Conservation (phyloP, 2,113 vertebrate genomes). For the Silurus glanis region DNA sequence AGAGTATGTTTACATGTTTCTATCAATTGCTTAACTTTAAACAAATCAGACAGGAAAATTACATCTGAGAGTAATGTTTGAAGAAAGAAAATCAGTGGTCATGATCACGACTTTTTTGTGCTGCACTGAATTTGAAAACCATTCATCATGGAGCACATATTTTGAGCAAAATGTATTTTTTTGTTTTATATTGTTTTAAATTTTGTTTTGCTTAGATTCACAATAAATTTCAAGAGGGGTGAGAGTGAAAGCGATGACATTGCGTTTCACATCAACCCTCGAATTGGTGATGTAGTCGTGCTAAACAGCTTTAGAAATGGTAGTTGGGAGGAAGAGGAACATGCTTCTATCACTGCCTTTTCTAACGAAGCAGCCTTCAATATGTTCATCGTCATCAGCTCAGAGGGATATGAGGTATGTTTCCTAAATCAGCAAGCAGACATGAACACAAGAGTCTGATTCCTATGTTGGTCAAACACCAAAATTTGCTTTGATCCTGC, state of each 20-base stretch:
- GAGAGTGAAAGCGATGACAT: not conserved
- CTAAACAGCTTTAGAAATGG: slow-evolving; percentile 26
- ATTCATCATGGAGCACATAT: not conserved
- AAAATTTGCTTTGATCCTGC: not conserved
- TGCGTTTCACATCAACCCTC: slow-evolving; percentile 4
- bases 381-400: slow-evolving; percentile 5
- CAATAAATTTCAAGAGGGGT: not conserved
- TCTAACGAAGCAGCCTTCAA: not conserved
- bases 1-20: not conserved
- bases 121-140: not conserved
- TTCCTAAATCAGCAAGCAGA: not conserved
- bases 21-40: not conserved
- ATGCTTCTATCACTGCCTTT: not conserved
- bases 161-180: too few species aligned
- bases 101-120: not conserved
- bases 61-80: not conserved
- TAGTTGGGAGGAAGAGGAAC: not conserved
- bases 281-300: not conserved
- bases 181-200: too few species aligned
- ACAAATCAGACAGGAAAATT: not conserved
- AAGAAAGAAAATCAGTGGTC: not conserved
- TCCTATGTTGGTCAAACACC: not conserved
- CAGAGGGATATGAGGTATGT: slow-evolving; percentile 25
- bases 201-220: not conserved
- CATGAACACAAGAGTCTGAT: not conserved